A percentile compares a stretch with the other conserved stretches of the same genome.
phyloP scores from a whole-genome alignment of 2,888 invertebrate genomes.

The Nymphalis polychloros region DNA sequence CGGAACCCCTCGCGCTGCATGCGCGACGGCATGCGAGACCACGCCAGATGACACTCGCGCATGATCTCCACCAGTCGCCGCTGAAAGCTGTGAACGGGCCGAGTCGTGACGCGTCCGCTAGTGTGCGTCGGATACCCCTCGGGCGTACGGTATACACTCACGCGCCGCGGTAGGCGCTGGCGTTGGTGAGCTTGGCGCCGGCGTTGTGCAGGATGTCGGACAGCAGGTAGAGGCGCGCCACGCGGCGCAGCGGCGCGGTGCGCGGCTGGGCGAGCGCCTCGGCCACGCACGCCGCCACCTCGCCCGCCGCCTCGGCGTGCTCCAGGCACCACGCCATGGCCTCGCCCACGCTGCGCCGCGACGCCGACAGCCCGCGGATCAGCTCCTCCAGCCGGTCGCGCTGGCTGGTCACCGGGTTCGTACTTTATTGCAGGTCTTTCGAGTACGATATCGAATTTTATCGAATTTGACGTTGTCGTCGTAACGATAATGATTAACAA shows the following conservation, averaged over 20 bases:
- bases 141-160: too few relatives aligned
- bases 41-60: conserved; percentile 86
- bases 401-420: conserved; percentile 82
- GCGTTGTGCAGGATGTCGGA: conserved; percentile 99
- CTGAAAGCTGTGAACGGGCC: conserved; percentile 86
- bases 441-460: too few relatives aligned
- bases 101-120: neutral
- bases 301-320: conserved; percentile 98
- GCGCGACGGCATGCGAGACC: conserved; percentile 86
- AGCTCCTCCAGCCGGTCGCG: conserved; percentile 96
- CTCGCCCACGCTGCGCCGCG: conserved; percentile 91
- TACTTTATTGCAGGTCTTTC: too few relatives aligned
- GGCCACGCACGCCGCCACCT: conserved; percentile 94
- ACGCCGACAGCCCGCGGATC: conserved; percentile 91
- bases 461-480: too few relatives aligned
- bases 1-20: conserved; percentile 98
- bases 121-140: neutral
- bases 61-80: conserved; percentile 81
- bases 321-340: conserved; percentile 99
- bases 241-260: conserved; percentile 87
- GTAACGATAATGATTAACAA: too few relatives aligned
- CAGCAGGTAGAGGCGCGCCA: conserved; percentile 95
- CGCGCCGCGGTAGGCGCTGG: conserved; percentile 94
- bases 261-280: conserved; percentile 91
- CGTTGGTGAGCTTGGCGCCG: conserved; percentile 97